Percentiles rank a stretch among this genome's conserved stretches.
phyloP scores from a whole-genome alignment of 2,888 invertebrate species.

The Taenaris catops region DNA sequence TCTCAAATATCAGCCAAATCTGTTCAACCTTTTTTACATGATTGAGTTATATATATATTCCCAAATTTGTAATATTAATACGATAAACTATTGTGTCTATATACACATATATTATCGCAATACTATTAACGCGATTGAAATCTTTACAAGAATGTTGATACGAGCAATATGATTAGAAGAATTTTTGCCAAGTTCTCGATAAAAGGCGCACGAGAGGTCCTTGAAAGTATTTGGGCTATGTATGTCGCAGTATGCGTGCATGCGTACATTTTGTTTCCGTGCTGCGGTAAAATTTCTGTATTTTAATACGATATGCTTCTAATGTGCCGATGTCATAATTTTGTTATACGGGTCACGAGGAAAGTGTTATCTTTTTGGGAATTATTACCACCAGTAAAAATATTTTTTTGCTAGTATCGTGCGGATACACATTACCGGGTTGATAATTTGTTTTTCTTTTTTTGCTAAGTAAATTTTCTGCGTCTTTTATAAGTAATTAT shows the following conservation, averaged over 20 bases:
- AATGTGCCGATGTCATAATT: constrained; percentile 1
- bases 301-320: constrained; percentile 3
- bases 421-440: no score
- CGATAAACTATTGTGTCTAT: no score
- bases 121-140: no score
- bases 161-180: constrained; percentile 7
- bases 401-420: not conserved
- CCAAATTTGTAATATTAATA: no score
- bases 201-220: constrained; percentile 6
- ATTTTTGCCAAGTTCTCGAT: constrained; percentile 5
- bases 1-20: no score
- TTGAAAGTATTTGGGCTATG: constrained; percentile 4
- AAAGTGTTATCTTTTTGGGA: not conserved
- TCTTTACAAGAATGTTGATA: no score
- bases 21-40: no score
- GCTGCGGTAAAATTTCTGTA: not conserved
- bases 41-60: no score
- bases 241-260: constrained; percentile 6
- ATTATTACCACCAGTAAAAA: not conserved
- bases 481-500: no score
- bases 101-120: no score
- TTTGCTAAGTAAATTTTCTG: no score
- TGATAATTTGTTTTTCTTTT: no score
- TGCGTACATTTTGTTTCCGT: constrained; percentile 1
- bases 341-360: not conserved